These are phyloP conservation scores for Melanotaenia parkinsoni DNA, from an alignment of 2,797 vertebrate genomes.

Conservation along the genomic window DNA sequence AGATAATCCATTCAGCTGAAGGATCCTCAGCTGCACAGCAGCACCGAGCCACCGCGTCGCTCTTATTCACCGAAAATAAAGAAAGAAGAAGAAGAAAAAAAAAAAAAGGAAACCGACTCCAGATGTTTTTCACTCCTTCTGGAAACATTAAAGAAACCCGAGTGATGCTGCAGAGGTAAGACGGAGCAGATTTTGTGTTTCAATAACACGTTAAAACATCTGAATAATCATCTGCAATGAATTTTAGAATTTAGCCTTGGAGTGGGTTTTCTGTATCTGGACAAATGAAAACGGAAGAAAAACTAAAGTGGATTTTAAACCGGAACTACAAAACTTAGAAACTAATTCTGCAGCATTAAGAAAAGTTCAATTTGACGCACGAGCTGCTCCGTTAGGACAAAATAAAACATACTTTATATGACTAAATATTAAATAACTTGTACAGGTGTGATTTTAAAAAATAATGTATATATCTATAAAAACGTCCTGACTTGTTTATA, in stretches of 20 bases:
- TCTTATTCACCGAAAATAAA: constrained; percentile 31
- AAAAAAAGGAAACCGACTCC: constrained; percentile 26
- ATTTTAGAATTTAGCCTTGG: background rate
- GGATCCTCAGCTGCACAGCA: constrained; percentile 60
- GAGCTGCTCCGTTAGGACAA: background rate
- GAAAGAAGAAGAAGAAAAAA: constrained; percentile 20
- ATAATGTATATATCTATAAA: background rate
- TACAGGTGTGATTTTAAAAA: background rate
- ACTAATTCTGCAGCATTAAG: background rate
- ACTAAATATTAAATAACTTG: too few relatives aligned
- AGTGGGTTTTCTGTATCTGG: background rate
- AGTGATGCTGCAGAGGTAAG: constrained; percentile 61
- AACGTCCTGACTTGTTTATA: constrained; percentile 28
- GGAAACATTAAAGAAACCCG: constrained; percentile 2
- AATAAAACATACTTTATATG: background rate
- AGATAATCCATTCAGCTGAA: constrained; percentile 70
- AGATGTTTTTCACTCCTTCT: constrained; percentile 28
- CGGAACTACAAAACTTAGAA: background rate
- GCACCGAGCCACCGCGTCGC: constrained; percentile 46
- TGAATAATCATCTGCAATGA: too few relatives aligned
- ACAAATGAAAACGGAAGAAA: background rate
- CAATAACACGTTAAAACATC: too few relatives aligned
- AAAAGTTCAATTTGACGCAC: background rate
- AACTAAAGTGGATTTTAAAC: background rate
- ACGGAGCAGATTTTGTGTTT: background rate